Percentiles rank a stretch among this genome's conserved stretches.
Evolutionary conservation across 1,140 invertebrate species (phyloP).

Genomic region (Drosophila sp.): DNA sequence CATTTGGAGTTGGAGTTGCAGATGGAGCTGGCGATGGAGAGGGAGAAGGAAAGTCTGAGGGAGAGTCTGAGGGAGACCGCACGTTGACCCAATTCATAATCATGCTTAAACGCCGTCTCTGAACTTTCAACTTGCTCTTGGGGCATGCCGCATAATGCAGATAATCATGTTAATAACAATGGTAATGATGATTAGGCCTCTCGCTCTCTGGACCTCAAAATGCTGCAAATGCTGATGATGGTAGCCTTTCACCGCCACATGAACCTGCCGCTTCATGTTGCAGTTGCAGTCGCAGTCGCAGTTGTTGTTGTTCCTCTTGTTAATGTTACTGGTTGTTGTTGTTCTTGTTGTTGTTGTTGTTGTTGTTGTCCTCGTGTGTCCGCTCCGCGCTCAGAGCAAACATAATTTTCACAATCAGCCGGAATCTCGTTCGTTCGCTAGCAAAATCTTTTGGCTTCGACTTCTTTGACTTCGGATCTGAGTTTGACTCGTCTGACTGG

Average conservation of each 20-base stretch:
- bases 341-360: conserved; percentile 2
- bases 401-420: conserved; percentile 79
- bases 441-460: conserved; percentile 33
- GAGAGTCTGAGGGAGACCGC: conserved; percentile 44
- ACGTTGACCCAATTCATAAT: conserved; percentile 82
- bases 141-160: conserved; percentile 74
- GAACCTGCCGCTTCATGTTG: conserved; percentile 65
- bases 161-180: conserved; percentile 83
- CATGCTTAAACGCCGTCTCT: conserved; percentile 81
- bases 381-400: conserved; percentile 69
- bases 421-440: conserved; percentile 48
- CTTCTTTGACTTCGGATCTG: conserved; percentile 24
- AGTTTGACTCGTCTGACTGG: conserved; percentile 18
- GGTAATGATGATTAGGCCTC: conserved; percentile 80
- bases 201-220: conserved; percentile 43
- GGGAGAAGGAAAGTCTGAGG: too few relatives aligned
- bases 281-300: too few relatives aligned
- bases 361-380: conserved; percentile 46
- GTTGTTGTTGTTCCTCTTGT: conserved; percentile 6
- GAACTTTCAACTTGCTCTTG: conserved; percentile 80
- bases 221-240: conserved; percentile 57
- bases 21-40: too few relatives aligned
- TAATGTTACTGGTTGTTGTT: conserved; percentile 16
- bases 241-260: conserved; percentile 80
- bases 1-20: too few relatives aligned